A percentile compares a stretch with the other conserved stretches of the same genome.
These are phyloP conservation scores for Sarcophaga caerulescens DNA, from an alignment of 2,888 invertebrate species.

Conservation along the genomic window DNA sequence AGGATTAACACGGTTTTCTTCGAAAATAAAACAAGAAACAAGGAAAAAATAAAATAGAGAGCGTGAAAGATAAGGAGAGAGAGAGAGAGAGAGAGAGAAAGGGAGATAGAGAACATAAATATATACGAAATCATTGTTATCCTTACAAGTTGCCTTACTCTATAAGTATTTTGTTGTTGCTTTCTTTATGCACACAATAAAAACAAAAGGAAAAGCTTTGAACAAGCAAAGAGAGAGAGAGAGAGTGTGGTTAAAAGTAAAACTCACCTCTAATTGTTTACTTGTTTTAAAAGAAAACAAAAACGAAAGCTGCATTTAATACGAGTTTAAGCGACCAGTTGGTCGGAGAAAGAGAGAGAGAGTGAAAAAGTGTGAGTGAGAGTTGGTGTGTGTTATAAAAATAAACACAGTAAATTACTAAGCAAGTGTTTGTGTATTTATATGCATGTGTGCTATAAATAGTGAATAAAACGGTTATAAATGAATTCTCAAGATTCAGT, in stretches of 20 bases:
- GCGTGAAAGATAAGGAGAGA: neutral
- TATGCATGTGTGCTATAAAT: neutral
- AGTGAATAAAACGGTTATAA: conserved; percentile 49
- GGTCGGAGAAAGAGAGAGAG: neutral
- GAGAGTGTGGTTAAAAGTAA: neutral
- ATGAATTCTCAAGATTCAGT: conserved; percentile 61
- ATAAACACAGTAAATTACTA: neutral
- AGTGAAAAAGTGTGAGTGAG: neutral
- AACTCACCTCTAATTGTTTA: too few relatives aligned
- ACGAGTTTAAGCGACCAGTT: too few relatives aligned
- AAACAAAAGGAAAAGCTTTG: conserved; percentile 6
- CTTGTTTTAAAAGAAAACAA: too few relatives aligned
- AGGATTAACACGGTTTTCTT: too few relatives aligned
- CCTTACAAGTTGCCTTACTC: conserved; percentile 66
- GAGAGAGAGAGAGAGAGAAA: neutral
- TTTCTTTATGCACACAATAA: conserved; percentile 4
- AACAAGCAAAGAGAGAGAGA: neutral
- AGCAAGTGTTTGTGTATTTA: neutral
- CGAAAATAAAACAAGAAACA: neutral
- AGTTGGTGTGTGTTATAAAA: neutral
- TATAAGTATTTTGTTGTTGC: conserved; percentile 23
- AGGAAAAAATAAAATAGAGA: conserved; percentile 5
- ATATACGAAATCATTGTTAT: conserved; percentile 35
- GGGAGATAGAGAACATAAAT: neutral
- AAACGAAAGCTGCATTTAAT: too few relatives aligned